Evolutionary conservation across 2,797 vertebrate genomes (phyloP).

Genomic region (Ctenopoma multispine): DNA sequence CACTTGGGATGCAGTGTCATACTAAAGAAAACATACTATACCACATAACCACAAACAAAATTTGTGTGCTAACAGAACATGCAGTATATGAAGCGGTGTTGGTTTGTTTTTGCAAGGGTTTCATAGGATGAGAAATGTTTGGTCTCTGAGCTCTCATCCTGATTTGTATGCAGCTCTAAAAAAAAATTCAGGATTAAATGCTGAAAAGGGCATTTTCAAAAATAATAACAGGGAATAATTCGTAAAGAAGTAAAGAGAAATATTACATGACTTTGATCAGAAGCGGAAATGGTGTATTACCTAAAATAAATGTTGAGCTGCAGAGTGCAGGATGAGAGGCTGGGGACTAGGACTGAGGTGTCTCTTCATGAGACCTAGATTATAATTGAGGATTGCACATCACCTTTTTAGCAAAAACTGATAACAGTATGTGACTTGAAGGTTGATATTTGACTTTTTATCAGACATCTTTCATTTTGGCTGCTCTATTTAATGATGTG

Average conservation of each 20-base stretch:
- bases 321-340: constrained; percentile 49
- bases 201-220: no score
- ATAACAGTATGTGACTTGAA: neutral
- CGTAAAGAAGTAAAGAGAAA: neutral
- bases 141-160: constrained; percentile 63
- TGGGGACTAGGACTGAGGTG: constrained; percentile 12
- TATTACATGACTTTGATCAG: neutral
- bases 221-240: no score
- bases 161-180: constrained; percentile 8
- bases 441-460: neutral
- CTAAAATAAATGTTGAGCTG: neutral
- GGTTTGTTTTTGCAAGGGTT: neutral
- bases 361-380: constrained; percentile 50
- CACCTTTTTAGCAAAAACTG: constrained; percentile 46
- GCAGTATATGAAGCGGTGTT: neutral
- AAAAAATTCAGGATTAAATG: no score
- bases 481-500: neutral
- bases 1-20: constrained; percentile 34
- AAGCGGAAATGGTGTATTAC: neutral
- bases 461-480: neutral
- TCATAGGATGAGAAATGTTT: constrained; percentile 11
- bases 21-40: neutral
- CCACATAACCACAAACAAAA: constrained; percentile 7
- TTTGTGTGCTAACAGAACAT: constrained; percentile 9
- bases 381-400: constrained; percentile 87